Conservation (phyloP, 2,113 vertebrate species). For the Microtus oregoni region DNA sequence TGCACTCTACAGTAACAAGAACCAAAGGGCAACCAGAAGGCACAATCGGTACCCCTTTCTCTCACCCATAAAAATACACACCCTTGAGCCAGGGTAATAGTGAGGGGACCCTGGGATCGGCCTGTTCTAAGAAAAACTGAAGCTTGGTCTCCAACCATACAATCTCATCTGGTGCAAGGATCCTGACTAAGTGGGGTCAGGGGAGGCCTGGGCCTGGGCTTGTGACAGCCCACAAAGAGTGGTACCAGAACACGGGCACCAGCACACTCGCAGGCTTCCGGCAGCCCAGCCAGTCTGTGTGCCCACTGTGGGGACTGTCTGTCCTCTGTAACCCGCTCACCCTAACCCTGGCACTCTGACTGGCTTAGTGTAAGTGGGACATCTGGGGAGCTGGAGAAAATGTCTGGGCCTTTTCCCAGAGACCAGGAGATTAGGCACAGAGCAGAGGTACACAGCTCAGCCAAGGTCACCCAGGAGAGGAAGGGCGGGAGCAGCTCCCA, state of each 20-base stretch:
- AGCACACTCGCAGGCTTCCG: background rate
- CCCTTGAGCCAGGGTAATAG: background rate
- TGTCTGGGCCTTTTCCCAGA: background rate
- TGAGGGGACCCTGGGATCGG: background rate
- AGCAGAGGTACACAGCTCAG: slow-evolving; percentile 68
- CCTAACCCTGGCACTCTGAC: background rate
- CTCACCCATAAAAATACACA: background rate
- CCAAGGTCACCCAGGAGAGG: slow-evolving; percentile 40
- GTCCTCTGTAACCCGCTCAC: background rate
- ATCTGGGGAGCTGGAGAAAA: background rate
- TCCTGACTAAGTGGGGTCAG: background rate
- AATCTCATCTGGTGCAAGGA: background rate
- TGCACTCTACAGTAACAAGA: background rate
- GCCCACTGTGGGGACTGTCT: background rate
- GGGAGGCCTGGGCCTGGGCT: background rate
- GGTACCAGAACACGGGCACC: background rate
- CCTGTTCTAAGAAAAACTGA: background rate
- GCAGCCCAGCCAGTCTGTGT: background rate
- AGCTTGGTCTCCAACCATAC: background rate
- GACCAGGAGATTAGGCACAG: background rate
- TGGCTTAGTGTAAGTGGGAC: background rate
- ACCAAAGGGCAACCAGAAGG: background rate
- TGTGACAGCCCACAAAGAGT: background rate
- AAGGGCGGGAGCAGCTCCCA: background rate
- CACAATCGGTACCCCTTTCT: background rate